phyloP scores from a whole-genome alignment of 2,113 vertebrate species.

The Pimephales promelas region DNA sequence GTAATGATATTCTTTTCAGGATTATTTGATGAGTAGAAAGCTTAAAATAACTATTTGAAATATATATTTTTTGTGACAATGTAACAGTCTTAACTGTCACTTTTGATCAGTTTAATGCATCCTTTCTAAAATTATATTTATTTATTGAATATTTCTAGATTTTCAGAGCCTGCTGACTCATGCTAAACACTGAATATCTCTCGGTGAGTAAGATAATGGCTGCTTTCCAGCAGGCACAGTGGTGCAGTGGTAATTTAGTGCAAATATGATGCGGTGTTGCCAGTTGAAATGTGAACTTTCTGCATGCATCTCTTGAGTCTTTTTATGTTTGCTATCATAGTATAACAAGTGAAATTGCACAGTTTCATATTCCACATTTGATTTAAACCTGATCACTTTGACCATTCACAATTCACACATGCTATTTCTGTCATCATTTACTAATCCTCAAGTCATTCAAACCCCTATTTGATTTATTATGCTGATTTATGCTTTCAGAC shows the following conservation, averaged over 20 bases:
- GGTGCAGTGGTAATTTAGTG: conserved; percentile 9
- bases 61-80: not conserved
- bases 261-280: not conserved
- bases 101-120: not conserved
- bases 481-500: not conserved
- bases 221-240: not conserved
- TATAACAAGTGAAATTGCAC: not conserved
- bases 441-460: conserved; percentile 7
- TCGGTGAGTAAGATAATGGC: conserved; percentile 14
- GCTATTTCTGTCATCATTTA: not conserved
- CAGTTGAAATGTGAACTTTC: not conserved
- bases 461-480: too few species aligned
- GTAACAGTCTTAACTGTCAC: not conserved
- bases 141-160: too few species aligned
- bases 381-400: not conserved
- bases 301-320: not conserved
- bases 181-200: not conserved
- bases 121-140: too few species aligned
- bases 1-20: too few species aligned
- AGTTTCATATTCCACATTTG: not conserved
- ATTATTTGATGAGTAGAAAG: too few species aligned
- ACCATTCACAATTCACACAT: not conserved
- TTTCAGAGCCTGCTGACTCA: not conserved
- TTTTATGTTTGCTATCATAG: not conserved
- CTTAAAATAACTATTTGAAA: too few species aligned